These are phyloP conservation scores for Zaprionus capensis DNA, from an alignment of 1,140 invertebrate genomes.

Conservation along the genomic window DNA sequence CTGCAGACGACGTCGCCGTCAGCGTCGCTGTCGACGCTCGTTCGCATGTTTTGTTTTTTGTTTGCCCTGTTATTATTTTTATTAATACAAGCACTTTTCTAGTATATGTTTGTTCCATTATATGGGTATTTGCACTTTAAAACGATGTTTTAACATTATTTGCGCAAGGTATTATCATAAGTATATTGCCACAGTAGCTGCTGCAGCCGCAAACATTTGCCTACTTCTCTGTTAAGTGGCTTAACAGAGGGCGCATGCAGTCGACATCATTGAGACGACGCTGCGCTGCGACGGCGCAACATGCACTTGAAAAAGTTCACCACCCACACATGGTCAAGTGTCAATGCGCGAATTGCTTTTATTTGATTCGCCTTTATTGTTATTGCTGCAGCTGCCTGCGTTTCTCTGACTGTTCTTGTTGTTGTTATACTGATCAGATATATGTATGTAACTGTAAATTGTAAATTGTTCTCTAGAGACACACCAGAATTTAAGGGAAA, in stretches of 20 bases:
- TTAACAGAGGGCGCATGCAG: constrained; percentile 30
- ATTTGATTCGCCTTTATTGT: constrained; percentile 17
- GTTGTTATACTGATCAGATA: constrained; percentile 17
- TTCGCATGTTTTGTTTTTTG: constrained; percentile 43
- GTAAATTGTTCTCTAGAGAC: not conserved
- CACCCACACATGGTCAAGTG: constrained; percentile 41
- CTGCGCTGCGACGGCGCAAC: constrained; percentile 39
- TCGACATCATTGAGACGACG: constrained; percentile 25
- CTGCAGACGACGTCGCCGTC: constrained; percentile 54
- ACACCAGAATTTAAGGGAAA: not conserved
- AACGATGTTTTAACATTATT: constrained; percentile 34
- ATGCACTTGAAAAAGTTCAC: constrained; percentile 75
- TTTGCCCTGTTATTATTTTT: constrained; percentile 50
- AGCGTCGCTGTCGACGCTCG: constrained; percentile 6
- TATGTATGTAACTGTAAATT: constrained; percentile 2
- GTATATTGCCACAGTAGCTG: constrained; percentile 11
- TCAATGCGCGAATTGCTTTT: constrained; percentile 57
- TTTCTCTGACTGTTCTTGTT: constrained; percentile 23
- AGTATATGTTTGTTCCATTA: not conserved
- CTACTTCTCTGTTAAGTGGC: constrained; percentile 20
- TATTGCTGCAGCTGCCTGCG: constrained; percentile 18
- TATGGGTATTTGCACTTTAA: constrained; percentile 26
- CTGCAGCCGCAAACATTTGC: constrained; percentile 26
- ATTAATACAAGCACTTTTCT: constrained; percentile 18
- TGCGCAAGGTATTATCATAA: constrained; percentile 24